These are phyloP conservation scores for Drosophila parvula DNA, from an alignment of 1,140 invertebrate species.

Conservation along the genomic window DNA sequence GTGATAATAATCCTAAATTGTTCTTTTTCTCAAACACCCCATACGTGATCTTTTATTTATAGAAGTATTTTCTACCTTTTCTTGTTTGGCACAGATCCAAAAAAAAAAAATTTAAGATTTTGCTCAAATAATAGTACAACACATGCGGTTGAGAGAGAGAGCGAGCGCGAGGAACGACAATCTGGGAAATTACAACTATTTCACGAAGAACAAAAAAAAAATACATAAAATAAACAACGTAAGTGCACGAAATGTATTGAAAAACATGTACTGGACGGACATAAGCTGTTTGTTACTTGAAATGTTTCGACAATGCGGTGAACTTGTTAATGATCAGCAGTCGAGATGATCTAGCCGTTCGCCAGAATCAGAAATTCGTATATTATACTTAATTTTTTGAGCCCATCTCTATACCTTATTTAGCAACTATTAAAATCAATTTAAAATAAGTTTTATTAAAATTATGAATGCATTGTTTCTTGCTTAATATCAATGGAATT, in stretches of 20 bases:
- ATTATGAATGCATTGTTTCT: not conserved
- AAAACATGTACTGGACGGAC: conserved; percentile 3
- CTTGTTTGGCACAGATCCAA: conserved; percentile 11
- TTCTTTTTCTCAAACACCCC: conserved; percentile 2
- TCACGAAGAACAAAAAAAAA: not conserved
- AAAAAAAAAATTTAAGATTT: conserved; percentile 18
- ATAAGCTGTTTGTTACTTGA: not conserved
- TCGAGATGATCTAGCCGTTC: no score
- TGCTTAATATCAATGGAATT: not conserved
- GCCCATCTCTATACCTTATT: no score
- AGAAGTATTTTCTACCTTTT: conserved; percentile 16
- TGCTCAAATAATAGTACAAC: conserved; percentile 15
- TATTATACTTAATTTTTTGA: no score
- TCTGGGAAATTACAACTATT: conserved; percentile 20
- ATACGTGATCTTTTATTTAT: conserved; percentile 21
- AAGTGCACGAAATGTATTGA: not conserved
- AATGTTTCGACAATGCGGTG: not conserved
- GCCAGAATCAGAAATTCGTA: no score
- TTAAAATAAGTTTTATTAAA: not conserved
- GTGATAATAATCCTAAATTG: conserved; percentile 4
- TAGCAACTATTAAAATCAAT: no score
- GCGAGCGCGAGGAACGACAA: conserved; percentile 4
- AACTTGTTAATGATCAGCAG: no score
- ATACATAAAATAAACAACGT: not conserved
- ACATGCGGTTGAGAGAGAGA: conserved; percentile 4